Evolutionary conservation across 2,113 vertebrate species (phyloP).

Genomic region (Acinonyx jubatus): DNA sequence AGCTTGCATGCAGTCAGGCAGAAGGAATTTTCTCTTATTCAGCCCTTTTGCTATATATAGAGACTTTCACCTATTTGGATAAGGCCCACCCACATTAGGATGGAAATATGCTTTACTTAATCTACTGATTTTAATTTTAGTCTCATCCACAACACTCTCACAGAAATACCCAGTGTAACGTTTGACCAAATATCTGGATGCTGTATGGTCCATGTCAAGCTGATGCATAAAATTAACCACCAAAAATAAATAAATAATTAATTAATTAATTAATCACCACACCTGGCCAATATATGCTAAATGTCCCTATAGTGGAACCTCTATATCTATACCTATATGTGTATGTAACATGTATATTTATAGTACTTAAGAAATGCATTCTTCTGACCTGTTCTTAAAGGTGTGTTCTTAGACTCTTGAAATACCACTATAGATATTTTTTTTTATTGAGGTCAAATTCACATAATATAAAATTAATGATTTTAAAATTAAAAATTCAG

Average conservation of each 20-base stretch:
- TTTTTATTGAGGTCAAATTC: background rate
- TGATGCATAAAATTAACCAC: background rate
- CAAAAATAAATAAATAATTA: too few species aligned
- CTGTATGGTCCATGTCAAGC: background rate
- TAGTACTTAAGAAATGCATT: background rate
- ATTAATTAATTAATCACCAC: background rate
- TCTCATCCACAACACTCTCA: background rate
- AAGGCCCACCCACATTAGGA: too few species aligned
- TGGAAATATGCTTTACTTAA: background rate
- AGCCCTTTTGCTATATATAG: background rate
- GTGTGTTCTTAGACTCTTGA: background rate
- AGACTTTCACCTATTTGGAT: background rate
- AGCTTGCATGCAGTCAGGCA: background rate
- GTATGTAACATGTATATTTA: background rate
- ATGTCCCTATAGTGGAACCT: background rate
- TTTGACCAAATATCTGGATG: background rate
- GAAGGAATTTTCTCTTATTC: background rate
- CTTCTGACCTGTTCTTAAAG: background rate
- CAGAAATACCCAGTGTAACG: background rate
- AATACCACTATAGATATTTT: background rate
- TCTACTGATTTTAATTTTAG: background rate
- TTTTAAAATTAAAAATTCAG: background rate
- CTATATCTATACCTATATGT: background rate
- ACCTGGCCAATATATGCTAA: background rate
- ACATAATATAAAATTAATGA: background rate